Percentiles rank a stretch among this genome's conserved stretches.
These are phyloP conservation scores for Amorpha juglandis DNA, from an alignment of 2,888 invertebrate species.

Conservation along the genomic window DNA sequence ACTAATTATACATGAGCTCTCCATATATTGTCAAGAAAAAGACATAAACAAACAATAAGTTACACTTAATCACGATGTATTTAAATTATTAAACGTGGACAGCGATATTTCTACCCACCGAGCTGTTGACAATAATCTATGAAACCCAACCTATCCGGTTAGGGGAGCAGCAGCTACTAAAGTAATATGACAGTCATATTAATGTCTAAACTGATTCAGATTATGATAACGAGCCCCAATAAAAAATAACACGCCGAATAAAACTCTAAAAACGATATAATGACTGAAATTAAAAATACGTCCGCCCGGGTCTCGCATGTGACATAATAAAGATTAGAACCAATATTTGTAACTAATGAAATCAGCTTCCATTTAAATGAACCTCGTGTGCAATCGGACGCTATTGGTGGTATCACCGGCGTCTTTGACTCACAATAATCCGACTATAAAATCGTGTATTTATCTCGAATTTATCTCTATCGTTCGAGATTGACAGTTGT, in stretches of 20 bases:
- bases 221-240: slow-evolving; percentile 70
- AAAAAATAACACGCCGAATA: slow-evolving; percentile 62
- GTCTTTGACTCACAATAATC: slow-evolving; percentile 64
- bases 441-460: slow-evolving; percentile 53
- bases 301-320: slow-evolving; percentile 55
- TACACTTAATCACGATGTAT: slow-evolving; percentile 14
- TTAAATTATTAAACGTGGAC: slow-evolving; percentile 23
- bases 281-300: slow-evolving; percentile 48
- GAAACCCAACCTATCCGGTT: slow-evolving; percentile 46
- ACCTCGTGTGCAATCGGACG: slow-evolving; percentile 58
- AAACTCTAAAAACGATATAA: slow-evolving; percentile 54
- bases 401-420: slow-evolving; percentile 56
- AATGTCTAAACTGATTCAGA: slow-evolving; percentile 70
- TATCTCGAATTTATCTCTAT: slow-evolving; percentile 60
- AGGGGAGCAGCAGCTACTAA: slow-evolving; percentile 54
- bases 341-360: slow-evolving; percentile 77
- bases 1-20: no score
- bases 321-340: slow-evolving; percentile 71
- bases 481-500: slow-evolving; percentile 60
- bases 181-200: slow-evolving; percentile 73
- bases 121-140: slow-evolving; percentile 42
- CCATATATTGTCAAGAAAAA: neutral
- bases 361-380: slow-evolving; percentile 68
- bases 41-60: slow-evolving; percentile 16
- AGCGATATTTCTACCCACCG: slow-evolving; percentile 23